These are phyloP conservation scores for Plestiodon gilberti DNA, from an alignment of 2,113 vertebrate genomes.

Conservation along the genomic window DNA sequence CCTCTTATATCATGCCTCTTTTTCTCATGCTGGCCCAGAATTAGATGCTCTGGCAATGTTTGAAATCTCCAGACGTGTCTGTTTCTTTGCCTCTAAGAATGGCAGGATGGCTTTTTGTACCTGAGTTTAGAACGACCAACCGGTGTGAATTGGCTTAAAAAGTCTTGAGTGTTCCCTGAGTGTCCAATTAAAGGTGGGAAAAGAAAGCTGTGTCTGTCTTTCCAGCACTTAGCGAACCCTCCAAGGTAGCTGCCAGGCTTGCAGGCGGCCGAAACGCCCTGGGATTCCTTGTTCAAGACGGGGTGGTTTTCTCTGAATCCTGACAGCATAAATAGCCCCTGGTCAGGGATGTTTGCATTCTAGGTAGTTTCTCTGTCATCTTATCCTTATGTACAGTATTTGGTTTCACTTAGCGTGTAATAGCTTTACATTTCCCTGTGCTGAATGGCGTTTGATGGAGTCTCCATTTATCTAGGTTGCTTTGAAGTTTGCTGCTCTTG, in stretches of 20 bases:
- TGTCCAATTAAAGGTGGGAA: not conserved
- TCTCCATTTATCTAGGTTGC: not conserved
- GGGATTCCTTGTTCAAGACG: not conserved
- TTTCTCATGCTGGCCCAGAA: not conserved
- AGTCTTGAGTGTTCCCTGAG: not conserved
- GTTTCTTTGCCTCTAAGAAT: not conserved
- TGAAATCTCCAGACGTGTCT: not conserved
- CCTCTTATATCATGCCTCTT: too few species aligned
- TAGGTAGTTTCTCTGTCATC: not conserved
- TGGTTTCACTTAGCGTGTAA: not conserved
- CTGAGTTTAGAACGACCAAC: not conserved
- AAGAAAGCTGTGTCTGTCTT: not conserved
- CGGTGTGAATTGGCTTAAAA: not conserved
- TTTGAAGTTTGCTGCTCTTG: not conserved
- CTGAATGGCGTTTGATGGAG: not conserved
- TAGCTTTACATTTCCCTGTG: conserved; percentile 6
- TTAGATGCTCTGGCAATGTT: not conserved
- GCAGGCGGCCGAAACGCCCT: not conserved
- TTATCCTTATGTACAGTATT: not conserved
- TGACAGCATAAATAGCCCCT: not conserved
- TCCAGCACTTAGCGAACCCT: not conserved
- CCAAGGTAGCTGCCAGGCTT: not conserved
- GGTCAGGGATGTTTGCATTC: not conserved
- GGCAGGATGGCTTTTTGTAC: not conserved
- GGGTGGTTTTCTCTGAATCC: not conserved